Evolutionary conservation across 2,797 vertebrate species (phyloP), one percentile per base, ranked within the genome.

Genomic region (Allobates femoralis): DNA sequence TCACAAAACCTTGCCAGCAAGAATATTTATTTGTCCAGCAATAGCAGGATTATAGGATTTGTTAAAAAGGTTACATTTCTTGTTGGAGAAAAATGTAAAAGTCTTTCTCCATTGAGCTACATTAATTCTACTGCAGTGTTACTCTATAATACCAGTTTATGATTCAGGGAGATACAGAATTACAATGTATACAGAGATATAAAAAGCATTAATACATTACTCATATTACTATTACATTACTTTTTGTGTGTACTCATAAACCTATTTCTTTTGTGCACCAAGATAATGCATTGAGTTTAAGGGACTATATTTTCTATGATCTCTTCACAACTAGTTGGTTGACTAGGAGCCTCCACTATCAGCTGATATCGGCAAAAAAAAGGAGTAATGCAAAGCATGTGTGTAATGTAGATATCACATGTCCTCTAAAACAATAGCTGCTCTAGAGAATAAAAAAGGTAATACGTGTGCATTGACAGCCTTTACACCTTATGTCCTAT

Each of bases 11-110:
- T 32, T 56, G 69, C 56, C 41, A 80, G 77, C 46, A 50, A 64
- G 81, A 87, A 74, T 83, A 79, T 84, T 60, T 79, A 79, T 87
- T 79, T 84, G 75, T 74, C 46, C 34, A 53, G 37, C 51, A 74
- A 84, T 73, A 79, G 55, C n/a, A 26, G 81, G 77, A 84, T 87
- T 81, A 75, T 46, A 64, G n/a, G 86, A 87, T 87, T 84, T 87
- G 76, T 64, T 71, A 79, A 84, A 71, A 84, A 62, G 32, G 51
- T 51, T 77, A 32, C 50, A 30, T 67, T 77, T 73, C 28, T 58
- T 78, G 3, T 78, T 32, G 58, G 28, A 58, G 76, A 58, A 78
- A 71, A 56, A 78, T 34, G 21, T 34, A 78, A n/a, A 78, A 34
- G 55, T 78, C 53, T 23, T 56, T 77, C 30, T 56, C 28, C 10